Percentiles rank a stretch among this genome's conserved stretches.
These are phyloP conservation scores for Lamellibrachia satsuma DNA, from an alignment of 2,888 invertebrate genomes.

Conservation along the genomic window DNA sequence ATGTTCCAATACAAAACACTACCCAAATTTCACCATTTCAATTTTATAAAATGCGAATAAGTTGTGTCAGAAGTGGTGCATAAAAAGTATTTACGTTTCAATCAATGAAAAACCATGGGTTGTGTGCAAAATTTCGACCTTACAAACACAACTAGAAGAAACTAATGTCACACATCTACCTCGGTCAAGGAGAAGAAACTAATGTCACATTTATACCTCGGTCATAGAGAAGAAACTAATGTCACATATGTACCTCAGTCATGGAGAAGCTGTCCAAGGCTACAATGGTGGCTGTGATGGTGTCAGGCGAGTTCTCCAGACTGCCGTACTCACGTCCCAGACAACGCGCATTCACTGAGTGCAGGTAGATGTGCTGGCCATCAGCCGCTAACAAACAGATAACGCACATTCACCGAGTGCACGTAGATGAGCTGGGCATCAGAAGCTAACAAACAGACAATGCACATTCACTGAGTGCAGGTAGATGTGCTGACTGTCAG, in stretches of 20 bases:
- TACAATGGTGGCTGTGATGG: conserved; percentile 81
- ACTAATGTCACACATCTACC: conserved; percentile 49
- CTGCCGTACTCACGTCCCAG: conserved; percentile 86
- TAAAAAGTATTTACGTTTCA: neutral
- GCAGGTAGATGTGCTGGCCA: conserved; percentile 91
- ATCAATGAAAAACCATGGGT: conserved; percentile 3
- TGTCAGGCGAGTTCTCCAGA: conserved; percentile 79
- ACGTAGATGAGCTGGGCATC: neutral
- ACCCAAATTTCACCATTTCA: neutral
- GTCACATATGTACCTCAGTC: conserved; percentile 72
- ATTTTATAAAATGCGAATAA: neutral
- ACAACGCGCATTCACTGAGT: conserved; percentile 89
- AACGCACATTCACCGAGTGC: neutral
- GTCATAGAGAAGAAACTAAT: conserved; percentile 61
- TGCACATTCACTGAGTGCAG: too few relatives aligned
- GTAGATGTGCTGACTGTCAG: too few relatives aligned
- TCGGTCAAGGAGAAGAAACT: conserved; percentile 69
- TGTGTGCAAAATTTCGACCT: neutral
- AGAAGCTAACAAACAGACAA: too few relatives aligned
- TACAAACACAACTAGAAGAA: neutral
- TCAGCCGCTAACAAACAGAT: conserved; percentile 75
- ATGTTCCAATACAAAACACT: neutral
- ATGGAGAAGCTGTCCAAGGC: conserved; percentile 88
- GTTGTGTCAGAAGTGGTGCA: neutral
- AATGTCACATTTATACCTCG: conserved; percentile 67